Base-by-base conservation (phyloP, 2,113 vertebrate species). In the Heloderma charlesbogerti region DNA sequence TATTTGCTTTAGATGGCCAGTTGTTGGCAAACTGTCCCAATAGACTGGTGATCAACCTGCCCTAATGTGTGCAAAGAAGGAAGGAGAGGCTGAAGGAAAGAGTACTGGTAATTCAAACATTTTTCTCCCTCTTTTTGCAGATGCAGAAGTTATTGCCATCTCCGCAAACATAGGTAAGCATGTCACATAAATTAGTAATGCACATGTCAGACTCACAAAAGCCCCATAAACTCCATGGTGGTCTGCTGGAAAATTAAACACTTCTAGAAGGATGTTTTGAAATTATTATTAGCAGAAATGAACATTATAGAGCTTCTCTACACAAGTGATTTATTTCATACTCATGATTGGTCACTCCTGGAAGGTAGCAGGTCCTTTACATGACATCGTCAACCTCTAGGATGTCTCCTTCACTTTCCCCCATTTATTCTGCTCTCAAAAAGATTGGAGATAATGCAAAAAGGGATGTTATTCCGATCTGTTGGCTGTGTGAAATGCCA, bases 1-100 rank as follows among this genome's bases (percentile, higher is more conserved):
- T 57, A 60, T 91, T 92, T 92, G 5, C 85, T 89, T 91, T 69
- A 93, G 93, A 88, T 63, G 63, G 86, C 69, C 75, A 72, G 7
- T 43, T 48, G 1, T 74, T 84, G 87, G 88, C 37, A 92, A 40
- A 37, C 51, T 72, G 92, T 93, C 91, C 87, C 43, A 88, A 10
- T 22, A 86, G 3, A 8, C 45, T 43, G 57, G 89, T 87, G 84
- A 27, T 85, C 1, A 31, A 9, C 82, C 91, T 45, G 86, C 0
- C 66, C 63, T 67, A 83, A 67, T 34, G 0, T 48, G 3, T 40
- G 31, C 40, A 77, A 88, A 54, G 75, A 2, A 13, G 9, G 60
- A 1, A 67, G 8, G 7, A 79, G 66, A 51, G 78, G 51, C 43
- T 72, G 22, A 7, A 89, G 54, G 25, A 93, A 34, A 34, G 74